A percentile compares a stretch with the other conserved stretches of the same genome.
Evolutionary conservation across 1,140 invertebrate species (phyloP).

Genomic region (Calosoma granatense): DNA sequence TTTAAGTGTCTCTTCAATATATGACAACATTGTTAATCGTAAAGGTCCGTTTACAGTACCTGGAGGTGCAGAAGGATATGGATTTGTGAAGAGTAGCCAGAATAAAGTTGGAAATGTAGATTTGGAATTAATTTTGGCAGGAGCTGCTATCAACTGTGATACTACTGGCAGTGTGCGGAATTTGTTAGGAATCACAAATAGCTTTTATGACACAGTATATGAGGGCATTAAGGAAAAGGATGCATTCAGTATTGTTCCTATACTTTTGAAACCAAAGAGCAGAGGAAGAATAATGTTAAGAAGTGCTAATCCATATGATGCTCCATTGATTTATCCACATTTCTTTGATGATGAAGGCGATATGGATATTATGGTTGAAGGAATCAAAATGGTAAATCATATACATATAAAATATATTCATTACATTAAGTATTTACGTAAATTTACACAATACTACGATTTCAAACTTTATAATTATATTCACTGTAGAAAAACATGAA

Average conservation of each 20-base stretch:
- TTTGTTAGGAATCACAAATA: conserved; percentile 50
- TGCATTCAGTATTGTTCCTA: conserved; percentile 55
- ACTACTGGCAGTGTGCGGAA: conserved; percentile 53
- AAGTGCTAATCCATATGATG: conserved; percentile 56
- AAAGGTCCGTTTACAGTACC: conserved; percentile 76
- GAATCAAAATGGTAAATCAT: conserved; percentile 57
- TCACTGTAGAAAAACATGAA: no score
- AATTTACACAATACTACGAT: no score
- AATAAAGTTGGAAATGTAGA: conserved; percentile 38
- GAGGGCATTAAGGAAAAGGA: conserved; percentile 35
- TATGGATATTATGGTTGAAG: conserved; percentile 55
- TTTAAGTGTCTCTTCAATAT: conserved; percentile 61
- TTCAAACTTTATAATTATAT: no score
- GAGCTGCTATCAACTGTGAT: conserved; percentile 60
- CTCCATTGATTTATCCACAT: conserved; percentile 67
- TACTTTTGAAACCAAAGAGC: conserved; percentile 64
- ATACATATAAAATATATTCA: no score
- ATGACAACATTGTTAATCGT: conserved; percentile 64
- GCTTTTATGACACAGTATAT: conserved; percentile 49
- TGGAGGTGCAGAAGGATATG: conserved; percentile 66
- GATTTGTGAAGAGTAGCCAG: conserved; percentile 56
- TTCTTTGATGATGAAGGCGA: conserved; percentile 63
- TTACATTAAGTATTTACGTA: no score
- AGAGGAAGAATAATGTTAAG: conserved; percentile 55
- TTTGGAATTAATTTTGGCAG: conserved; percentile 65